These are phyloP conservation scores for Lagria hirta DNA, from an alignment of 2,888 invertebrate genomes.

Conservation along the genomic window DNA sequence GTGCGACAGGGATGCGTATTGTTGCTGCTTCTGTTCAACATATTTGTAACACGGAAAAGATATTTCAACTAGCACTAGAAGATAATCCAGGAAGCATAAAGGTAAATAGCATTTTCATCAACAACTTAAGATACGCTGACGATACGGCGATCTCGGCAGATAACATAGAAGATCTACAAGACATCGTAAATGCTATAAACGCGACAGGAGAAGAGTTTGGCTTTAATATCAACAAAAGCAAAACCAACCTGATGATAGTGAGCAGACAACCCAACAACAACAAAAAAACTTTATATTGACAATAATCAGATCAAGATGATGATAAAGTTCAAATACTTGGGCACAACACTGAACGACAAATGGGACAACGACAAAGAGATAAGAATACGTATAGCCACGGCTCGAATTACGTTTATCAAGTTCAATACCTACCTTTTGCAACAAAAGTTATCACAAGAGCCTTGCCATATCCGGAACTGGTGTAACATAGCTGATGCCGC, in stretches of 20 bases:
- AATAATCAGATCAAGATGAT: slow-evolving; percentile 1
- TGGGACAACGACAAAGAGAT: slow-evolving; percentile 1
- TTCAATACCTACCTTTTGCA: slow-evolving; percentile 1
- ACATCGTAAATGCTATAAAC: slow-evolving; percentile 8
- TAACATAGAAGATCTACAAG: slow-evolving; percentile 17
- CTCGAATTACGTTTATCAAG: neutral
- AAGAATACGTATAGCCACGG: neutral
- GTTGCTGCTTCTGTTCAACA: too few relatives aligned
- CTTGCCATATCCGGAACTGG: neutral
- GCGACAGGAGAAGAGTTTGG: slow-evolving; percentile 9
- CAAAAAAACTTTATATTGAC: neutral
- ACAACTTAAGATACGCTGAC: slow-evolving; percentile 18
- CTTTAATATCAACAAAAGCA: slow-evolving; percentile 16
- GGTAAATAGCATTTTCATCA: slow-evolving; percentile 14
- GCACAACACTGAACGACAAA: slow-evolving; percentile 1
- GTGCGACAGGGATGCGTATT: too few relatives aligned
- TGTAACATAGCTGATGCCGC: slow-evolving; percentile 1
- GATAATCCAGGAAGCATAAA: slow-evolving; percentile 9
- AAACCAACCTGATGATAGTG: slow-evolving; percentile 23
- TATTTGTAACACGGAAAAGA: slow-evolving; percentile 1
- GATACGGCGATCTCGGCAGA: slow-evolving; percentile 17
- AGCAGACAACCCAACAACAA: neutral
- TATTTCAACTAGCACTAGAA: slow-evolving; percentile 6
- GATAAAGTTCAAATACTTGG: slow-evolving; percentile 1
- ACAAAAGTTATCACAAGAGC: too few relatives aligned